These are phyloP conservation scores for Phenganax stokvisi DNA, from an alignment of 92 coral and sea anemone species.

Conservation along the genomic window DNA sequence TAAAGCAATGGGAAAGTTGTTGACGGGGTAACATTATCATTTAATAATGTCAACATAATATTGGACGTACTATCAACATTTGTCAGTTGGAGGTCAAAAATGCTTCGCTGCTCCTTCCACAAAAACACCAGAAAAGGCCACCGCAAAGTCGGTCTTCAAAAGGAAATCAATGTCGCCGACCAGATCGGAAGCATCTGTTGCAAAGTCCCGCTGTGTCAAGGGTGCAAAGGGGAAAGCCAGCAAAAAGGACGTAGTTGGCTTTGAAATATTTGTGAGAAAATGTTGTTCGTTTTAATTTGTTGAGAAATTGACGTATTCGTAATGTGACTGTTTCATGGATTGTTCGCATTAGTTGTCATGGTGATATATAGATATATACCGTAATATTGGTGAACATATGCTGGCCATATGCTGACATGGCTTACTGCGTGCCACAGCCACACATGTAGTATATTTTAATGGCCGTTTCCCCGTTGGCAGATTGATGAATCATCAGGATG, in stretches of 20 bases:
- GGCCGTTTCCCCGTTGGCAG: no score
- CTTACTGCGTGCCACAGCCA: neutral
- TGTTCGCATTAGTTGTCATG: constrained; percentile 39
- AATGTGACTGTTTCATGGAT: neutral
- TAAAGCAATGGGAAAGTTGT: no score
- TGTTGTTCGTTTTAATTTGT: neutral
- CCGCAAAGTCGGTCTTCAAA: constrained; percentile 51
- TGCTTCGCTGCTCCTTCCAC: constrained; percentile 60
- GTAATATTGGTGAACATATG: neutral
- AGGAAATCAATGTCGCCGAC: constrained; percentile 50
- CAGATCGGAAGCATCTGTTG: constrained; percentile 13
- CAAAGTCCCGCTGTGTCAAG: neutral
- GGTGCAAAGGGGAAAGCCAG: constrained; percentile 31
- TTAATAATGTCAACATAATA: neutral
- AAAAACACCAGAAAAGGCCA: constrained; percentile 17
- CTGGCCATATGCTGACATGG: neutral
- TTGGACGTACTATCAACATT: neutral
- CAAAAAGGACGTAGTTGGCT: constrained; percentile 16
- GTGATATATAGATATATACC: constrained; percentile 2
- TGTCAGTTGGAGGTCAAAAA: constrained; percentile 4
- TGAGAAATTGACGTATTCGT: neutral
- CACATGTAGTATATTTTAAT: neutral
- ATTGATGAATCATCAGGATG: no score
- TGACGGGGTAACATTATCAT: no score
- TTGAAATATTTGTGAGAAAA: neutral